Conservation (phyloP, 2,888 invertebrate species). For the Orthonevra nobilis region DNA sequence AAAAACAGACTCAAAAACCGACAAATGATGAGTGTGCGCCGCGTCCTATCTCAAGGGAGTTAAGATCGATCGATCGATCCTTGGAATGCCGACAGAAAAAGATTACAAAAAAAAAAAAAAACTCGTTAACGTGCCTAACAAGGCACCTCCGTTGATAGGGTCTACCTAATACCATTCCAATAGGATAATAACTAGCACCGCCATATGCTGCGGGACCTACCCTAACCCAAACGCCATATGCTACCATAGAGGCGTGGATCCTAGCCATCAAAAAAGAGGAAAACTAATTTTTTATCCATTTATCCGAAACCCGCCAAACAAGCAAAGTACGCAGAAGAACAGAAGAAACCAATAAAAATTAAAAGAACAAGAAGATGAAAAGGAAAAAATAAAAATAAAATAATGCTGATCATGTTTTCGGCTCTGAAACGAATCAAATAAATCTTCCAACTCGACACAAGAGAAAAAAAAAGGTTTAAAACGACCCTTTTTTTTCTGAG, state of each 20-base stretch:
- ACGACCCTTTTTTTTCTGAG: conserved; percentile 46
- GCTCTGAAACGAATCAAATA: conserved; percentile 64
- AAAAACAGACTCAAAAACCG: conserved; percentile 49
- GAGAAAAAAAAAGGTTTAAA: conserved; percentile 33
- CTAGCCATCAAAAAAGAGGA: conserved; percentile 36
- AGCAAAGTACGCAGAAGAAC: conserved; percentile 49
- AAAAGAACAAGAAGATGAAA: conserved; percentile 34
- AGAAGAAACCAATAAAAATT: conserved; percentile 69
- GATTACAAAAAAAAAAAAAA: conserved; percentile 7
- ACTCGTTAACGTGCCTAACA: conserved; percentile 68
- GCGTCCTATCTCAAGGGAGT: conserved; percentile 50
- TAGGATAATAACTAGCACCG: conserved; percentile 54
- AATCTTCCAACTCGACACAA: conserved; percentile 34
- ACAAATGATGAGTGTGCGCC: not conserved
- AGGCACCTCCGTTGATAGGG: conserved; percentile 66
- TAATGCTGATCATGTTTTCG: conserved; percentile 61
- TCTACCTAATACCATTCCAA: conserved; percentile 61
- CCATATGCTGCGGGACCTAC: conserved; percentile 66
- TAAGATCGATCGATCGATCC: conserved; percentile 58
- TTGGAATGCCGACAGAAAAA: conserved; percentile 43
- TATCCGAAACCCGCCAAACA: conserved; percentile 47
- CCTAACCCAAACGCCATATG: conserved; percentile 65
- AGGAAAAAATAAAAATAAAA: conserved; percentile 26
- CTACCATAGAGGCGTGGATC: conserved; percentile 66
- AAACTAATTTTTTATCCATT: conserved; percentile 69